Percentiles rank a stretch among this genome's conserved stretches.
These are phyloP conservation scores for Sigmodon hispidus DNA, from an alignment of 2,113 vertebrate species.

Conservation along the genomic window DNA sequence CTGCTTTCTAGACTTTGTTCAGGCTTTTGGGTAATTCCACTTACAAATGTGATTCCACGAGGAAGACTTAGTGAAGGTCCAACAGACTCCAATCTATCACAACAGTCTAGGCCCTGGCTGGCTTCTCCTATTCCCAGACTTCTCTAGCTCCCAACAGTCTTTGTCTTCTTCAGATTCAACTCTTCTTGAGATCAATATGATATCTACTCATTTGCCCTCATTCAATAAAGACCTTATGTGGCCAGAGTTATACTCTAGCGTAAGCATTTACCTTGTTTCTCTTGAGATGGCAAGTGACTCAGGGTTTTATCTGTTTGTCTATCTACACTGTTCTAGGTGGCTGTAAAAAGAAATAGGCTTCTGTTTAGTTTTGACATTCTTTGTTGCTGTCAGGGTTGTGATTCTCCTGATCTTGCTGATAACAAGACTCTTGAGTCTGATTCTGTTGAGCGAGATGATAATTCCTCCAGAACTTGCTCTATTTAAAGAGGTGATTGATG, in stretches of 20 bases:
- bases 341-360: slow-evolving; percentile 1
- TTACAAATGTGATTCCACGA: background rate
- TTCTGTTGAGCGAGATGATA: background rate
- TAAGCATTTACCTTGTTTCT: background rate
- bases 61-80: background rate
- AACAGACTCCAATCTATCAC: background rate
- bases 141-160: background rate
- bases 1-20: background rate
- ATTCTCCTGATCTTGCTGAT: background rate
- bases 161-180: background rate
- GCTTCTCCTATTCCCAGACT: background rate
- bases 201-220: background rate
- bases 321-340: background rate
- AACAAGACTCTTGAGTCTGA: slow-evolving; percentile 9
- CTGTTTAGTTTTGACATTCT: background rate
- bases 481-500: slow-evolving; percentile 24
- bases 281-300: background rate
- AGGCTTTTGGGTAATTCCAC: background rate
- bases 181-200: background rate
- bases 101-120: background rate
- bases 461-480: slow-evolving; percentile 6
- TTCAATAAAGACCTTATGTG: background rate
- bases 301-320: background rate
- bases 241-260: background rate
- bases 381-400: background rate